Evolutionary conservation across 2,113 vertebrate genomes (phyloP), one percentile per base, ranked within the genome.

Genomic region (Proterorhinus semilunaris): DNA sequence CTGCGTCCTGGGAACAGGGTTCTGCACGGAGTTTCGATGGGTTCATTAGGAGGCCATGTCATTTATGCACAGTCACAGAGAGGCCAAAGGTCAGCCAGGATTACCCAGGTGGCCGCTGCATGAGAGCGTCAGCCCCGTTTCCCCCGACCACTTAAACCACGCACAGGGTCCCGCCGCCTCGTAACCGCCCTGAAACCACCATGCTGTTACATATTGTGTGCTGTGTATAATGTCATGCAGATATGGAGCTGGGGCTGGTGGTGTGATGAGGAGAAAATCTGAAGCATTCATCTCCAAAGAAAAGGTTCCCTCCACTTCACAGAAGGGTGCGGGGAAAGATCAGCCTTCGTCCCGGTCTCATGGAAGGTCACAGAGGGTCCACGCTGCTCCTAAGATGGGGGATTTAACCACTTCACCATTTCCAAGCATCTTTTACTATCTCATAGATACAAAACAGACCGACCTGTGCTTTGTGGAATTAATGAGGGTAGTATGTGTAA

Each of bases 21-120:
- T 62, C 79, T 76, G 84, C 78, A 49, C 76, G 81, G 74, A 27
- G 67, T 82, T 86, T 82, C 62, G 76, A 91, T 83, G 84, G 88
- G 86, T 90, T 90, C 88, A 89, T 90, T 89, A 89, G 81, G 74
- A 80, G 82, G 83, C 80, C 84, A 80, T 62, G 78, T 75, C 80
- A 78, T 87, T 89, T 83, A 90, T 89, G 83, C 89, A 83, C 82
- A 83, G 87, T 86, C 87, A 90, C 88, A 88, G 77, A 72, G 62
- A 77, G 80, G 84, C 74, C 88, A 81, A 83, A 77, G 90, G 87
- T 90, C 84, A 86, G 62, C 69, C 70, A 69, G 87, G 86, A 89
- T 88, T 89, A 88, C 87, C 86, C 88, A 88, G 83, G 84, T 85
- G 87, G 86, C 82, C 85, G 13, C 75, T 75, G 83, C 80, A 74